Evolutionary conservation across 1,140 invertebrate species (phyloP), one percentile per base, ranked within the genome.

Genomic region (Calliphora vicina): DNA sequence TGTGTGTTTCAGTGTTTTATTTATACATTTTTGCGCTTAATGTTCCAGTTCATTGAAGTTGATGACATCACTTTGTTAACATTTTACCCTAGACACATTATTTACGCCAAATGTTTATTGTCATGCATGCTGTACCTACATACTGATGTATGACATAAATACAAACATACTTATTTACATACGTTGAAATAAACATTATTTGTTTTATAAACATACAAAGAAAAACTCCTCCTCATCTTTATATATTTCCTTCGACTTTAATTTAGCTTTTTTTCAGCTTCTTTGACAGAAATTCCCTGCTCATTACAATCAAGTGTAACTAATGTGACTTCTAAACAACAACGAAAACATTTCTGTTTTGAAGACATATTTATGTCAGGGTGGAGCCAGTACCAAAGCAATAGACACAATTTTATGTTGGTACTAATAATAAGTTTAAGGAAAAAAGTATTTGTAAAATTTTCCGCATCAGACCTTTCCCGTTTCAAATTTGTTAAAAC

Each of bases 71-170:
- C 61, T 67, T 67, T 67, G 61, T 67, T 67, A 67, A 67, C 61
- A 67, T 57, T 57, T 35, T 50, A 67, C 61, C 61, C 61, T 67
- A 67, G 61, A 67, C 61, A 67, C 61, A 67, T 67, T 67, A 67
- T 67, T 67, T 67, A 67, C 61, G 61, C 61, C 61, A 67, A 67
- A 67, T 67, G 61, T 67, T 67, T 67, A 67, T 67, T 67, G 61
- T 67, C 61, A 12, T 50, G 13, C 45, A 50, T 13, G 15, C 8
- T 8, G 29, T 35, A 4, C 6, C 35, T 35, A 10, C 35, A n/a
- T 50, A 17, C 45, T 10, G 45, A 9, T 4, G 45, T 1, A 15
- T 35, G 35, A 35, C 35, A 35, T 35, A 50, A 50, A 50, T 50
- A 50, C 17, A 43, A 6, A 43, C 12, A 43, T 43, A 43, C 12